Conservation (phyloP, 2,113 vertebrate genomes). For the Lates calcarifer region DNA sequence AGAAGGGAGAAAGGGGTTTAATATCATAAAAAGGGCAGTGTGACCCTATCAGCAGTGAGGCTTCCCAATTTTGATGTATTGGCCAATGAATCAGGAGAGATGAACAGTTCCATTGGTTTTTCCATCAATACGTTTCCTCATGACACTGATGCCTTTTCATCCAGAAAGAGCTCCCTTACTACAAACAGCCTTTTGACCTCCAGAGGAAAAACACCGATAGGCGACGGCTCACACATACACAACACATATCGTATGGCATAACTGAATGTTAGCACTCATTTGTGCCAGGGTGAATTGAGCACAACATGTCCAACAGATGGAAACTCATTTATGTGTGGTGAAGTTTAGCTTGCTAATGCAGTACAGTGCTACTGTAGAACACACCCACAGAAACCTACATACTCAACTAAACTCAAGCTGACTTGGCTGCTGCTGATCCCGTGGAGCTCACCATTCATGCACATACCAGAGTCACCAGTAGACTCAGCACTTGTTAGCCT, state of each 20-base stretch:
- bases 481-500: too few relatives aligned
- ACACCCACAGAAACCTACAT: too few relatives aligned
- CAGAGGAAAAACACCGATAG: background rate
- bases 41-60: conserved; percentile 52
- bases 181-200: conserved; percentile 43
- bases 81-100: conserved; percentile 40
- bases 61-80: conserved; percentile 20
- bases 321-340: too few relatives aligned
- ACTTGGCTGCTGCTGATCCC: too few relatives aligned
- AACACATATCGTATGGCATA: background rate
- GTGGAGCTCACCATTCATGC: too few relatives aligned
- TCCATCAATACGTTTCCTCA: conserved; percentile 34
- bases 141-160: conserved; percentile 12
- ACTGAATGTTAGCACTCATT: background rate
- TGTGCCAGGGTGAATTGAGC: background rate
- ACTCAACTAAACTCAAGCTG: too few relatives aligned
- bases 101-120: conserved; percentile 48
- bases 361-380: too few relatives aligned
- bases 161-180: conserved; percentile 32
- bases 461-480: too few relatives aligned
- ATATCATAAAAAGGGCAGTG: conserved; percentile 46
- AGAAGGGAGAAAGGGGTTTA: background rate
- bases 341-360: too few relatives aligned
- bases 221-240: background rate
- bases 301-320: too few relatives aligned